Conservation (phyloP, 2,888 invertebrate species). For the Scelioninae gen. 1 region DNA sequence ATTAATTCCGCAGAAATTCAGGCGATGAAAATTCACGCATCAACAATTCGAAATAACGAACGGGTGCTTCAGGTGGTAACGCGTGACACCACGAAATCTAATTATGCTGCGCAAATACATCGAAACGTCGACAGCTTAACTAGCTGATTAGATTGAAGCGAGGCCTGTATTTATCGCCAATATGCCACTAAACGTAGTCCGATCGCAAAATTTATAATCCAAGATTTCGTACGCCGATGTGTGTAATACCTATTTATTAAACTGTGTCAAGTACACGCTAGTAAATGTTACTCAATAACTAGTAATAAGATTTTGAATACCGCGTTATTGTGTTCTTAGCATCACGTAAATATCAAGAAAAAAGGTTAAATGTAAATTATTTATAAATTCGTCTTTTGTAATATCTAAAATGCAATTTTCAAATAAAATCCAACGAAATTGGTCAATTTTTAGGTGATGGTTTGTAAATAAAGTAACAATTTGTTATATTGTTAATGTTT, state of each 20-base stretch:
- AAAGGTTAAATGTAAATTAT: no score
- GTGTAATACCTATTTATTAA: constrained; percentile 1
- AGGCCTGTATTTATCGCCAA: constrained; percentile 35
- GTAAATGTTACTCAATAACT: no score
- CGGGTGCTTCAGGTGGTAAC: constrained; percentile 34
- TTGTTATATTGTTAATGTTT: no score
- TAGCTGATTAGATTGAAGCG: constrained; percentile 54
- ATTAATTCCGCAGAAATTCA: neutral
- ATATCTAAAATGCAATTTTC: no score
- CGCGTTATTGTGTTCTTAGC: no score
- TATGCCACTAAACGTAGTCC: constrained; percentile 22
- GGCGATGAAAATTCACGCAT: constrained; percentile 10
- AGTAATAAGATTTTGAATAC: no score
- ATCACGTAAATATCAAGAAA: no score
- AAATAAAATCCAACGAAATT: no score
- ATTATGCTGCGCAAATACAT: constrained; percentile 60
- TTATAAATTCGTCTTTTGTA: no score
- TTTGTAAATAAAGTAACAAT: no score
- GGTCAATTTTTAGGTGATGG: no score
- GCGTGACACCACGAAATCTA: constrained; percentile 60
- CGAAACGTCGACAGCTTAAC: constrained; percentile 56
- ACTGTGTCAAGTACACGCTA: neutral
- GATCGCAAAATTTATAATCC: constrained; percentile 26
- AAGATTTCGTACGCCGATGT: neutral
- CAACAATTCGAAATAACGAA: constrained; percentile 35